Evolutionary conservation across 2,113 vertebrate species (phyloP), one percentile per base, ranked within the genome.

Genomic region (Bubalus kerabau): DNA sequence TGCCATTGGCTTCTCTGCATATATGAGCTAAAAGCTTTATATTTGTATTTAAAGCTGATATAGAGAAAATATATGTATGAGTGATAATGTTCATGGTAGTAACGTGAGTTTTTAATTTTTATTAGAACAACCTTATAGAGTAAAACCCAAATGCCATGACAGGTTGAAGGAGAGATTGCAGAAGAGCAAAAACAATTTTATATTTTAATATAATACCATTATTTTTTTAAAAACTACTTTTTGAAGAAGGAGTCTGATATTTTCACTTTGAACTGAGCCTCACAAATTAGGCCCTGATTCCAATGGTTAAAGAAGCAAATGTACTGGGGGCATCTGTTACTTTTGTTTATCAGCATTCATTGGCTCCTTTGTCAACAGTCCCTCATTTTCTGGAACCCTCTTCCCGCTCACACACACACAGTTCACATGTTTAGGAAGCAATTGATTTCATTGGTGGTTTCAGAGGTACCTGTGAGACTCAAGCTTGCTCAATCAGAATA

Each of bases 41-140:
- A 59, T 87, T 87, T 98, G 30, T 30, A 81, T 83, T 95, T 91
- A 36, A 60, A 96, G 32, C 40, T 48, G 36, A 80, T 8, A 48
- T 14, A 85, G 67, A 9, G 52, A 91, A 32, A 86, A 80, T 52
- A 32, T 91, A 74, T 87, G 89, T 81, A 90, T 64, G 36, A 97
- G 83, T 87, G 43, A 48, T 16, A 80, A 95, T 62, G 56, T 88
- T 76, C 43, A 62, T 40, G 80, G n/a, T 56, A 96, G 64, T 92
- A 90, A 64, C 54, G 40, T 83, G 46, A 60, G 88, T 71, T 87
- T 91, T 80, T 85, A 87, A 81, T 50, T 84, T 59, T 90, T 91
- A 40, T 96, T 95, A 92, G 78, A 84, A 87, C 67, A 64, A 36
- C 16, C 46, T 84, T 92, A 59, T 14, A 32, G 13, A 76, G 57